These are phyloP conservation scores for Morinoia aosen DNA, from an alignment of 2,888 invertebrate species.

Conservation along the genomic window DNA sequence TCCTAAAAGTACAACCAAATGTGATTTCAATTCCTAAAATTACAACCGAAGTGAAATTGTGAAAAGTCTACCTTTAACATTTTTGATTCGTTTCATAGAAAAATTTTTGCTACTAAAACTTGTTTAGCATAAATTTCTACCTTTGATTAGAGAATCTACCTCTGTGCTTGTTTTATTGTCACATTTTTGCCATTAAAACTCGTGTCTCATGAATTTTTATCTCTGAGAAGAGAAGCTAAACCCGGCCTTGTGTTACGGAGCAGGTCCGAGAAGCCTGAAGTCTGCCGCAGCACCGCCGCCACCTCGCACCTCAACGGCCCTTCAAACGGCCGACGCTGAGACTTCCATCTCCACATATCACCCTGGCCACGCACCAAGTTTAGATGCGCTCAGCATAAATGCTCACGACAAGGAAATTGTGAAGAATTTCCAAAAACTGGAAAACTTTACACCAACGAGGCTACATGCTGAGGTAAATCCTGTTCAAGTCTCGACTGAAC, in stretches of 20 bases:
- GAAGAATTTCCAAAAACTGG: neutral
- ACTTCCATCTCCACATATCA: slow-evolving; percentile 39
- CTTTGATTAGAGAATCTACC: no score
- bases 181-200: neutral
- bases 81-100: no score
- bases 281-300: neutral
- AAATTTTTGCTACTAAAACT: no score
- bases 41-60: no score
- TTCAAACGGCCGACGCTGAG: neutral
- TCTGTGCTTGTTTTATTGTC: neutral
- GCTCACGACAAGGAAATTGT: neutral
- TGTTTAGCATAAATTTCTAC: no score
- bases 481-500: neutral
- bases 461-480: neutral
- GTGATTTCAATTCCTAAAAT: no score
- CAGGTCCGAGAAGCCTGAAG: neutral
- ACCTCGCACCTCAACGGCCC: neutral
- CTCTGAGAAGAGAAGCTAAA: neutral
- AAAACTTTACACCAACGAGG: neutral
- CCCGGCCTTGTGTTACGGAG: neutral
- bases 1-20: no score
- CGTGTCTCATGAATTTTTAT: neutral
- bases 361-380: neutral
- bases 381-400: slow-evolving; percentile 21
- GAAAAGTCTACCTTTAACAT: no score